Base-by-base conservation (phyloP, 2,113 vertebrate species). In the Galemys pyrenaicus region DNA sequence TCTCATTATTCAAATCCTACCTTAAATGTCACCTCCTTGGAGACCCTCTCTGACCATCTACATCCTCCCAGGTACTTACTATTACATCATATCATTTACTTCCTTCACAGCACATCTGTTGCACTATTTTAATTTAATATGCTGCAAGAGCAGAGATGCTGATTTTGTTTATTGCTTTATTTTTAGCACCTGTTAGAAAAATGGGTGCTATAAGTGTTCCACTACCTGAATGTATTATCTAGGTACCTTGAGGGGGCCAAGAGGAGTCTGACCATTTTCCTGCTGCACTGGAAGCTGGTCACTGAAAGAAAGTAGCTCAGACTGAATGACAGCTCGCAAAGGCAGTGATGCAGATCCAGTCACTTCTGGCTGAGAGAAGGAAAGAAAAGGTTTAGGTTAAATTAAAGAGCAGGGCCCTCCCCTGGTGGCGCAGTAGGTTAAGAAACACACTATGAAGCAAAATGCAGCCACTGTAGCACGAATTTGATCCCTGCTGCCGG, bases 211-310 rank as follows among this genome's bases (percentile, higher is more conserved):
- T 30, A 86, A 82, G 92, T 41, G 74, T 35, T 19, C 35, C n/a
- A 78, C 35, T 83, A 90, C 35, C 9, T 86, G 49, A 94, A 87
- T 73, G 41, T 49, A 4, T 35, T n/a, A 92, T 79, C 51, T 30
- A 79, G 56, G 0, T 98, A 99, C 99, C 99, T 98, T 99, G 2
- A 99, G 98, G 22, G 98, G 98, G 28, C 99, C 99, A 67, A 98
- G 77, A 56, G 97, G 96, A 12, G 96, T 75, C 56, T 96, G 97
- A 80, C 84, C 96, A 82, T 67, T 71, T 56, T 98, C 97, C 75
- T 96, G 98, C 41, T 98, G 96, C 70, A 99, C 98, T 20, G 98
- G 98, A 82, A 99, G 90, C 26, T 98, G 89, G 51, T 97, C 92
- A 89, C 96, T 98, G 95, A 98, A 95, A 84, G 96, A 89, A 51